Percentiles rank a stretch among this genome's conserved stretches.
These are phyloP conservation scores for Cantharis lateralis DNA, from an alignment of 2,888 invertebrate genomes.

Conservation along the genomic window DNA sequence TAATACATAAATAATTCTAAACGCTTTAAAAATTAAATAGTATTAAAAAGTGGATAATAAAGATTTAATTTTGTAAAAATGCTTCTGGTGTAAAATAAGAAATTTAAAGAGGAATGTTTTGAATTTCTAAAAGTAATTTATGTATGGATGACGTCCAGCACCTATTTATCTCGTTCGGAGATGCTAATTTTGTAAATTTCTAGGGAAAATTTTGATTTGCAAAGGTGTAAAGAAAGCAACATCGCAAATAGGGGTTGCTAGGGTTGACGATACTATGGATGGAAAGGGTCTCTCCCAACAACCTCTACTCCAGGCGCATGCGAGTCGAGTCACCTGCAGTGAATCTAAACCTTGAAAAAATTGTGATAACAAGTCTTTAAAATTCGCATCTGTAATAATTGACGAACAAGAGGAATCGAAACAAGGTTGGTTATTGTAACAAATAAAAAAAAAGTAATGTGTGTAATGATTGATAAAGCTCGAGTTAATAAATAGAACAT, in stretches of 20 bases:
- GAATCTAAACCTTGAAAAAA: neutral
- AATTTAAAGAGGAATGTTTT: conserved; percentile 3
- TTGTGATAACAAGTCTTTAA: neutral
- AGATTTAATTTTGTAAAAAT: neutral
- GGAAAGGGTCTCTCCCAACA: conserved; percentile 23
- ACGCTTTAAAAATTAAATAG: neutral
- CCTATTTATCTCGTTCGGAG: conserved; percentile 10
- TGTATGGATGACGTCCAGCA: conserved; percentile 7
- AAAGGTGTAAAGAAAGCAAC: conserved; percentile 24
- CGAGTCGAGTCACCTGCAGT: conserved; percentile 16
- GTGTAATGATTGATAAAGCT: neutral
- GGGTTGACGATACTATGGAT: conserved; percentile 17
- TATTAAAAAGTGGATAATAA: neutral
- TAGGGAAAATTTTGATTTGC: conserved; percentile 16
- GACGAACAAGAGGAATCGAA: neutral
- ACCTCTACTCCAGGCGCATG: conserved; percentile 18
- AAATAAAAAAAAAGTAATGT: neutral
- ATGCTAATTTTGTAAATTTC: conserved; percentile 18
- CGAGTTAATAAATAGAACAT: neutral
- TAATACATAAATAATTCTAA: neutral
- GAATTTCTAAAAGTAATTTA: conserved; percentile 13
- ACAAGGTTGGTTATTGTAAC: neutral
- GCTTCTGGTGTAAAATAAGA: neutral
- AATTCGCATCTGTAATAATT: neutral
- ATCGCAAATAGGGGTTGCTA: conserved; percentile 11